These are phyloP conservation scores for Melanerpes aurifrons DNA, from an alignment of 2,113 vertebrate genomes.

Conservation along the genomic window DNA sequence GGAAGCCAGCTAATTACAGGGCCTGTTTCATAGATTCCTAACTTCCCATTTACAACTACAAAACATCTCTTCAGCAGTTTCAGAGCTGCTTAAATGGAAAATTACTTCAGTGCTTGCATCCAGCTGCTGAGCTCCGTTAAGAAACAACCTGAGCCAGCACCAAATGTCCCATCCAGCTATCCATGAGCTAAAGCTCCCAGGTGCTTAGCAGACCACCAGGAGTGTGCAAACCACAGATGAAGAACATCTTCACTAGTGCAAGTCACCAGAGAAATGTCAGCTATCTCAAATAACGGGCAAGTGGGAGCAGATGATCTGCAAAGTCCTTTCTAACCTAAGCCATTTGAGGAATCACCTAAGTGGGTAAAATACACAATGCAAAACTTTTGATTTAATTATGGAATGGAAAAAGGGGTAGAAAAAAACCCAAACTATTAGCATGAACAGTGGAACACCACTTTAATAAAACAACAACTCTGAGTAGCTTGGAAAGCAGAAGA, in stretches of 20 bases:
- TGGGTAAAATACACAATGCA: neutral
- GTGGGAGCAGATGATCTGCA: no score
- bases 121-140: slow-evolving; percentile 24
- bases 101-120: slow-evolving; percentile 15
- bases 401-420: neutral
- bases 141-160: slow-evolving; percentile 25
- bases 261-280: neutral
- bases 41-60: neutral
- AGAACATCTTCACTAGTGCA: neutral
- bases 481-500: neutral
- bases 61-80: slow-evolving; percentile 16
- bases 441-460: neutral
- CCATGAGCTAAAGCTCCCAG: neutral
- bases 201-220: slow-evolving; percentile 28
- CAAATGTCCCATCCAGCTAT: neutral
- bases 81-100: slow-evolving; percentile 38
- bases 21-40: neutral
- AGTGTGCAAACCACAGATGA: neutral
- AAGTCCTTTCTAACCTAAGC: no score
- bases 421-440: neutral
- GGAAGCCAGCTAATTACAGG: neutral
- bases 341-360: neutral
- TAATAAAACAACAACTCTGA: neutral
- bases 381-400: neutral
- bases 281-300: neutral